phyloP scores from a whole-genome alignment of 37 sponge, comb jelly and placozoan genomes.

The Hormiphora californensis region DNA sequence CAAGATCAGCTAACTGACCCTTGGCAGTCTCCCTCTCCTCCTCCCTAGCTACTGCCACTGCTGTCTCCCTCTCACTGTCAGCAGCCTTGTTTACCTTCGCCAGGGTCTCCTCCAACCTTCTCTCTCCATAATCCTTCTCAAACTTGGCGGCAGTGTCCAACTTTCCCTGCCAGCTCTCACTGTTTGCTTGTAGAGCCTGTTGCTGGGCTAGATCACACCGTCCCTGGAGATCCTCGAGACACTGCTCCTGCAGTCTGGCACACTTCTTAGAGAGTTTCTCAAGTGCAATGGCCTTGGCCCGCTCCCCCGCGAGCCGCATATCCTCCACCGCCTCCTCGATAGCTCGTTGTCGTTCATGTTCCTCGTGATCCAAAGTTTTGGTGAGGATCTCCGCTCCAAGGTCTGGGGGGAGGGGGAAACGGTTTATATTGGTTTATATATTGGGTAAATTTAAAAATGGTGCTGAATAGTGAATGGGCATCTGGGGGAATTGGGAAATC shows the following conservation, averaged over 20 bases:
- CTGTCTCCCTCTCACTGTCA: not conserved
- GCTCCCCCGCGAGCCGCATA: not conserved
- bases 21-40: slow-evolving; percentile 3
- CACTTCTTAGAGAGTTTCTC: slow-evolving; percentile 27
- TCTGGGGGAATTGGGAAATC: too few species aligned
- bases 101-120: slow-evolving; percentile 23
- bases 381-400: slow-evolving; percentile 49
- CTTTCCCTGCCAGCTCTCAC: not conserved
- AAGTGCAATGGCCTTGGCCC: slow-evolving; percentile 6
- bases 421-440: not conserved
- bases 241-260: not conserved
- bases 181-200: slow-evolving; percentile 1
- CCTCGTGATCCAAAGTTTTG: slow-evolving; percentile 37
- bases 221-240: slow-evolving; percentile 22
- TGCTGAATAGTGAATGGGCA: too few species aligned
- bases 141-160: slow-evolving; percentile 8
- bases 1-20: not conserved
- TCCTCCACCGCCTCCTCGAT: slow-evolving; percentile 45
- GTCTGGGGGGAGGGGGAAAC: not conserved
- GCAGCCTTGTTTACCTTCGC: slow-evolving; percentile 12
- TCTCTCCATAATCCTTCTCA: slow-evolving; percentile 45
- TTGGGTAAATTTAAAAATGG: not conserved
- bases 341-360: slow-evolving; percentile 14
- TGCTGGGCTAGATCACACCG: slow-evolving; percentile 37
- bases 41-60: not conserved